Evolutionary conservation across 2,888 invertebrate species (phyloP), one percentile per base, ranked within the genome.

Genomic region (Tetropium fuscum): DNA sequence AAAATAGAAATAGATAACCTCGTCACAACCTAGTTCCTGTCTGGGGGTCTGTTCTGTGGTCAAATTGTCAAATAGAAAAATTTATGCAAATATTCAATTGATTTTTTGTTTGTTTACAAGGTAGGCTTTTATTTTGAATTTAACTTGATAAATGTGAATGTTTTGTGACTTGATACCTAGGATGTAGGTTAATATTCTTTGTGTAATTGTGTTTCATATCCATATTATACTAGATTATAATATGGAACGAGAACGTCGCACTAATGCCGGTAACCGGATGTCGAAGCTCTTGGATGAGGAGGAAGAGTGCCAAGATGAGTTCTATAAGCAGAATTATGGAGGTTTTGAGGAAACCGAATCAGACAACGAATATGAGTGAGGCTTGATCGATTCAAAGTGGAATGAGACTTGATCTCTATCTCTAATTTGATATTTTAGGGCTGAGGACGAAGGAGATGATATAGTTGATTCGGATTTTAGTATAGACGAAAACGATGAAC

Each of bases 321-420:
- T 99, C 82, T 99, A 99, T 78, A 94, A 96, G 84, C 95, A 95
- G 0, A 97, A 97, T n/a, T 99, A 99, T 81, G 99, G 98, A 16
- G 99, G 98, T 0, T 99, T 98, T 78, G 87, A 92, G 66, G 98
- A 98, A 76, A 88, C 88, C 7, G 94, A 88, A 58, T 91, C 93
- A 68, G 95, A 95, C 75, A 86, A 87, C 63, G 95, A 95, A 83
- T 95, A 95, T 78, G 86, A 90, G 94, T 94, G 83, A 83, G 86
- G 51, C 43, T 15, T 47, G 16, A 15, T 2, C 15, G 7, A 30
- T n/a, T 2, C 30, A 1, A 10, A 30, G 10, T 3, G 30, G 5
- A 10, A 32, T 36, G 7, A 6, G 15, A 36, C 10, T 3, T 6
- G 27, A n/a, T 20, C 10, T 38, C 10, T 27, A 40, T 30, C 27